phyloP scores from a whole-genome alignment of 2,888 invertebrate genomes.

The Brenthis hecate region DNA sequence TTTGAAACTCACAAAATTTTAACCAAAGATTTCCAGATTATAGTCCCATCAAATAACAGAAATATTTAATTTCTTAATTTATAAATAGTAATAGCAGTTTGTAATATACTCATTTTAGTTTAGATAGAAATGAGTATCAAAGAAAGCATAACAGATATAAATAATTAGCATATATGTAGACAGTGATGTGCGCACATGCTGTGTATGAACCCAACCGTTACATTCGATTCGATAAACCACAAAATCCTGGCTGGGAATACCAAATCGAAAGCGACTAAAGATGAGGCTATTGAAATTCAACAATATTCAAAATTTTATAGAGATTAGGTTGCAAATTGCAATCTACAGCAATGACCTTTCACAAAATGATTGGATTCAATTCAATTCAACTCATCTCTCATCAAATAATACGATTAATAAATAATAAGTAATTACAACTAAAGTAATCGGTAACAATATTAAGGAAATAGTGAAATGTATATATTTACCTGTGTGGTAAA shows the following conservation, averaged over 20 bases:
- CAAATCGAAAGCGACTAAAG: constrained; percentile 7
- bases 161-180: background rate
- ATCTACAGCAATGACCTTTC: too few species aligned
- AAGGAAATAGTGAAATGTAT: too few species aligned
- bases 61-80: background rate
- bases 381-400: too few species aligned
- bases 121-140: background rate
- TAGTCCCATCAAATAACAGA: background rate
- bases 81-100: background rate
- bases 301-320: background rate
- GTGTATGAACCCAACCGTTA: constrained; percentile 2
- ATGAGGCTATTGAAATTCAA: background rate
- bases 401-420: too few species aligned
- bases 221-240: constrained; percentile 11
- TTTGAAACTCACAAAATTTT: constrained; percentile 23
- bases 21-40: constrained; percentile 13
- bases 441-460: too few species aligned
- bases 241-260: constrained; percentile 2
- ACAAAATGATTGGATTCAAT: too few species aligned
- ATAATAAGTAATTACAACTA: too few species aligned
- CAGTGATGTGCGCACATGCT: background rate
- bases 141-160: background rate
- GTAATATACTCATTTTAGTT: too few species aligned
- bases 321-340: too few species aligned
- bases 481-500: too few species aligned